These are phyloP conservation scores for Dolichoris vasculosae DNA, from an alignment of 1,140 invertebrate genomes.

Conservation along the genomic window DNA sequence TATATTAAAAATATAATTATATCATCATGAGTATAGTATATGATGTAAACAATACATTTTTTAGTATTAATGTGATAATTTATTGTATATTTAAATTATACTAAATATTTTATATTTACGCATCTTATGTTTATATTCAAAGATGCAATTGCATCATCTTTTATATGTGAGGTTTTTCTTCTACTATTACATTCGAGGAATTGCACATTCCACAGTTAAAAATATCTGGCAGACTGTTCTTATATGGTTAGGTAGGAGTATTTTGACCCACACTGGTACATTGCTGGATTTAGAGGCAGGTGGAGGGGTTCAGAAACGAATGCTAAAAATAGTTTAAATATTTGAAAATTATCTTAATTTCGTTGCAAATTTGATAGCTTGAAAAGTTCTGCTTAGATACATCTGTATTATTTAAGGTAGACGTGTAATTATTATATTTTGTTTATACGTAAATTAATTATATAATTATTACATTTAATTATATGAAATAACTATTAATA, in stretches of 20 bases:
- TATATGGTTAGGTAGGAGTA: slow-evolving; percentile 72
- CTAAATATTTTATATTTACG: not conserved
- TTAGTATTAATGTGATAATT: no score
- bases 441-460: no score
- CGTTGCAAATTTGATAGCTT: not conserved
- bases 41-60: no score
- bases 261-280: slow-evolving; percentile 64
- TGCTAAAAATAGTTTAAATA: slow-evolving; percentile 63
- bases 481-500: no score
- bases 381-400: not conserved
- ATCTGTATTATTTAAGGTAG: no score
- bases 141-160: slow-evolving; percentile 51
- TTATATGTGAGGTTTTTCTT: slow-evolving; percentile 43
- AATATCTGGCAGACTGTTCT: slow-evolving; percentile 66
- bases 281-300: slow-evolving; percentile 21
- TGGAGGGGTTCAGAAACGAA: slow-evolving; percentile 47
- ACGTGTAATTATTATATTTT: no score
- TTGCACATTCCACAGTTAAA: slow-evolving; percentile 64
- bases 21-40: no score
- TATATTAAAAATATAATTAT: no score
- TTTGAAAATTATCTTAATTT: not conserved
- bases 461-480: no score
- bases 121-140: not conserved
- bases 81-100: no score
- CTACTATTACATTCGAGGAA: slow-evolving; percentile 57